These are phyloP conservation scores for Syngnathus floridae DNA, from an alignment of 2,113 vertebrate species.

Conservation along the genomic window DNA sequence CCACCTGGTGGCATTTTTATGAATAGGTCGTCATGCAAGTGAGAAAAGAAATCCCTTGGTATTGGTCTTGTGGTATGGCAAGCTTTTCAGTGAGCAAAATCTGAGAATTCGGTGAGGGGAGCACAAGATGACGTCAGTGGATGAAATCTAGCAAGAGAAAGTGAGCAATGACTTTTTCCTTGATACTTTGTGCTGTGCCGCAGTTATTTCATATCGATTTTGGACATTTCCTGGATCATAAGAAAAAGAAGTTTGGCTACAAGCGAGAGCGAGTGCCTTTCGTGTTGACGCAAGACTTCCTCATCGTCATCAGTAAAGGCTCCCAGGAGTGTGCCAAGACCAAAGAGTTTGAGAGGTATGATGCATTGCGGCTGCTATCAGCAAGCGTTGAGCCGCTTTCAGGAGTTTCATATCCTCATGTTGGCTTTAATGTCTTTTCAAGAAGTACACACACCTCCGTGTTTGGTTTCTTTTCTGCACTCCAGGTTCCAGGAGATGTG, in stretches of 20 bases:
- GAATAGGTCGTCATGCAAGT: too few relatives aligned
- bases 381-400: neutral
- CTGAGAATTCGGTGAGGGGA: neutral
- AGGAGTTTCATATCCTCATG: neutral
- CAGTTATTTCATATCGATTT: constrained; percentile 99
- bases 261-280: constrained; percentile 96
- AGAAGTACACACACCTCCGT: neutral
- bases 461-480: neutral
- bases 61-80: too few relatives aligned
- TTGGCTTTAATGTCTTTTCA: neutral
- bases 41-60: too few relatives aligned
- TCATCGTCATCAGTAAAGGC: constrained; percentile 98
- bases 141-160: neutral
- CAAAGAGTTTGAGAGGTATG: constrained; percentile 93
- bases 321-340: constrained; percentile 96
- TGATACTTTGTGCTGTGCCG: constrained; percentile 26
- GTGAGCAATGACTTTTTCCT: neutral
- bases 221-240: constrained; percentile 96
- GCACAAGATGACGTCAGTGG: neutral
- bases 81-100: too few relatives aligned
- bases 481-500: constrained; percentile 95
- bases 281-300: constrained; percentile 95
- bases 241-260: constrained; percentile 99
- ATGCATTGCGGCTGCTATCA: neutral
- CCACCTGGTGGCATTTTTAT: too few relatives aligned